Base-by-base conservation (phyloP, 2,888 invertebrate species). In the Baccha elongata region DNA sequence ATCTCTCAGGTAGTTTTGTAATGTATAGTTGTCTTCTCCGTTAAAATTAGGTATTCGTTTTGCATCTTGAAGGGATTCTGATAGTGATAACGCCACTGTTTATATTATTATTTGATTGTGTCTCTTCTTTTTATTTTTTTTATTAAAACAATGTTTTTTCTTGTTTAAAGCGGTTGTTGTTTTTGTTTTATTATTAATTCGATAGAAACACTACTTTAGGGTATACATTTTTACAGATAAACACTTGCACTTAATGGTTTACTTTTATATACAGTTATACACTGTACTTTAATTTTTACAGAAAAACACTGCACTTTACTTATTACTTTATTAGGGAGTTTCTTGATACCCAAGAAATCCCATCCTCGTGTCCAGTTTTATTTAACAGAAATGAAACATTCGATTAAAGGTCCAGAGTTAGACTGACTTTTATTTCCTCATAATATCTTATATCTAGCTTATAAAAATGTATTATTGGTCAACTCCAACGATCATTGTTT, bases 1-100 rank as follows among this genome's bases (percentile, higher is more conserved):
- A 26, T 71, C 71, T n/a, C 48, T 44, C 32, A 71, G 37, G 23
- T 48, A 71, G n/a, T 60, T 60, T 15, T 8, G 42, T 17, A 17
- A 42, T 42, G 17, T 17, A 17, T 42, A 42, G 7, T 42, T 42
- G 15, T 17, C 17, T 15, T 40, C 40, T 1, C 4, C 15, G 6
- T 15, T 40, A 4, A 40, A 40, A 13, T 40, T 40, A 3, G 26
- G 26, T 26, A 26, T 26, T 26, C 26, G 26, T 26, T 6, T 26
- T 26, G 26, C 26, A 3, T 26, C 26, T 26, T 26, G 26, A 3
- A 26, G 13, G 15, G 3, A 40, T 6, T 40, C 4, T 40, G 15
- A 40, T 40, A 40, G 13, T 8, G 15, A 40, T 26, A 26, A 26
- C 40, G 4, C 15, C 13, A 40, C 1, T 40, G 13, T 15, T 13